phyloP scores from a whole-genome alignment of 2,797 vertebrate species.

The Lemur catta region DNA sequence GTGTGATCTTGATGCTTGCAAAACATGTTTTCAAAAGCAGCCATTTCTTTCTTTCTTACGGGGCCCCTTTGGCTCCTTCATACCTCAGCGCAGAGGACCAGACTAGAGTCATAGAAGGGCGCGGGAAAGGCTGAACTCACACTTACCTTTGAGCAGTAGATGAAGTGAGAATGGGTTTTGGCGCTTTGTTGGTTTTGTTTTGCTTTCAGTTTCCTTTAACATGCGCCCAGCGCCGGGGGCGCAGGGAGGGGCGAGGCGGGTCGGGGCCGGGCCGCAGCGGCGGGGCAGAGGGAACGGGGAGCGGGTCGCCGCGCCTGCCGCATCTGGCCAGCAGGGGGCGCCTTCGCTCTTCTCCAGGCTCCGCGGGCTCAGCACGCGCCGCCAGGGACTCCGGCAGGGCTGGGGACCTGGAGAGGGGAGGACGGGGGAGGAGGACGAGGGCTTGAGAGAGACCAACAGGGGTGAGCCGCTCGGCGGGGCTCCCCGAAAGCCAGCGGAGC shows the following conservation, averaged over 20 bases:
- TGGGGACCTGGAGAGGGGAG: neutral
- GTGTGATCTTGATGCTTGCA: constrained; percentile 31
- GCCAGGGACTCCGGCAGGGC: neutral
- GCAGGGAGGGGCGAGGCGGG: neutral
- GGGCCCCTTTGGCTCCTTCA: neutral
- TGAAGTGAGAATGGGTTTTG: constrained; percentile 27
- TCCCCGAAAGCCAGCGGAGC: neutral
- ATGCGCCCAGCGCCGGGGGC: neutral
- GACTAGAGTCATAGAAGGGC: neutral
- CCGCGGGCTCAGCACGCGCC: neutral
- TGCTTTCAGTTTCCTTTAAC: constrained; percentile 14
- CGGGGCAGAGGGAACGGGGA: neutral
- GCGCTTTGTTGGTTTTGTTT: constrained; percentile 34
- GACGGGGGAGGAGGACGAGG: neutral
- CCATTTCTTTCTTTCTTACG: neutral
- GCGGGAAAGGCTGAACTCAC: neutral
- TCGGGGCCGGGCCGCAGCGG: neutral
- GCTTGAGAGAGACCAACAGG: neutral
- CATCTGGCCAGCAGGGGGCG: constrained; percentile 82
- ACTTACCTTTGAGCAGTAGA: constrained; percentile 65
- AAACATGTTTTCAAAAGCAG: constrained; percentile 55
- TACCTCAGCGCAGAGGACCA: neutral
- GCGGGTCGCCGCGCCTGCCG: constrained; percentile 40
- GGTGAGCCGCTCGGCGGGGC: neutral
- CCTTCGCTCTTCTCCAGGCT: constrained; percentile 70